Conservation (phyloP, 2,888 invertebrate species). For the Oxyteleia sp. region DNA sequence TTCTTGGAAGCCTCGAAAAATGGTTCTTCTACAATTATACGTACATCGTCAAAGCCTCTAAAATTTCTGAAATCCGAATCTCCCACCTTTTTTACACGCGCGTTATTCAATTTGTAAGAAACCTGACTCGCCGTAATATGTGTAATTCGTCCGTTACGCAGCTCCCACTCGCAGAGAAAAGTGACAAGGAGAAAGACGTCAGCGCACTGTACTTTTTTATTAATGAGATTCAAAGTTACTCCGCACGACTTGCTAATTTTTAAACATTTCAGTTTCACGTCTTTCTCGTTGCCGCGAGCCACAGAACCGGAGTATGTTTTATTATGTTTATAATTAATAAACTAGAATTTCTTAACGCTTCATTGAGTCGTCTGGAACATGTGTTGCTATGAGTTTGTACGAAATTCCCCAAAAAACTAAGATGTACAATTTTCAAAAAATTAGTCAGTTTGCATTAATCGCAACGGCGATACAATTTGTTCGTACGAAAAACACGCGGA, state of each 20-base stretch:
- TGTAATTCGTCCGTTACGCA: conserved; percentile 17
- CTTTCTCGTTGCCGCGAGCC: no score
- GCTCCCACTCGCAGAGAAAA: background rate
- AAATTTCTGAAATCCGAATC: conserved; percentile 44
- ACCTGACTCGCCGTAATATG: conserved; percentile 20
- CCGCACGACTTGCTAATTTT: conserved; percentile 13
- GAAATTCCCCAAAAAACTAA: no score
- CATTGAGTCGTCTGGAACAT: conserved; percentile 58
- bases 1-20: conserved; percentile 72
- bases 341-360: conserved; percentile 45
- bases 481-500: conserved; percentile 43
- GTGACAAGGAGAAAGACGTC: no score
- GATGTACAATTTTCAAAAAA: conserved; percentile 31
- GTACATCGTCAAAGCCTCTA: conserved; percentile 41
- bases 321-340: no score
- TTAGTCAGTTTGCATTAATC: conserved; percentile 23
- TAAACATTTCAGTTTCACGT: no score
- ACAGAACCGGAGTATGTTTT: no score
- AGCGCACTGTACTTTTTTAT: no score
- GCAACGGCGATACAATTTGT: conserved; percentile 20
- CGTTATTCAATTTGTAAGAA: conserved; percentile 34
- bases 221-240: conserved; percentile 2
- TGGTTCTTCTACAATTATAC: conserved; percentile 53
- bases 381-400: conserved; percentile 37
- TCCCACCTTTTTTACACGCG: conserved; percentile 36